phyloP scores from a whole-genome alignment of 2,888 invertebrate species.

The Caenorhabditis angaria region DNA sequence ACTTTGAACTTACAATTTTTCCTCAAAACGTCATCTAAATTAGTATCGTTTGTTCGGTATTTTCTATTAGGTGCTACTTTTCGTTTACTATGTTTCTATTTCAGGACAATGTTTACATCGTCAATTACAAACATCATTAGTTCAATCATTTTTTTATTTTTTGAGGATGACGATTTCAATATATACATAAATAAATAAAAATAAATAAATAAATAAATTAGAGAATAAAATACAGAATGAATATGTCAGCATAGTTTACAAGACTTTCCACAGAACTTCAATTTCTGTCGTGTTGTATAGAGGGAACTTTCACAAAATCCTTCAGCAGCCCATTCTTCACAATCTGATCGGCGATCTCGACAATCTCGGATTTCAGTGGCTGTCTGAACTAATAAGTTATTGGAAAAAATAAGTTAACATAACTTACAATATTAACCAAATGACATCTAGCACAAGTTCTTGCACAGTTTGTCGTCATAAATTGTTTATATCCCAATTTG shows the following conservation, averaged over 20 bases:
- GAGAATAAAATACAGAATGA: no score
- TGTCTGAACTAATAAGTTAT: slow-evolving; percentile 23
- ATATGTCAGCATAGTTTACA: slow-evolving; percentile 59
- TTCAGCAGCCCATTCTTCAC: slow-evolving; percentile 62
- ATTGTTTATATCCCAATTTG: slow-evolving; percentile 54
- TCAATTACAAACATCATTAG: no score
- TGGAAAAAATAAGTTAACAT: background rate
- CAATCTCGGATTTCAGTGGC: slow-evolving; percentile 48
- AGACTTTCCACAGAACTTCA: slow-evolving; percentile 62
- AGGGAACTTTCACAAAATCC: slow-evolving; percentile 62
- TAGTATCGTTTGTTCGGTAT: no score
- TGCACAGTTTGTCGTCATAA: slow-evolving; percentile 62
- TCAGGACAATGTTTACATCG: no score
- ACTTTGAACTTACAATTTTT: no score
- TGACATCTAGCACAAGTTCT: slow-evolving; percentile 62
- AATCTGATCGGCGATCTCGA: slow-evolving; percentile 59
- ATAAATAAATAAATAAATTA: background rate
- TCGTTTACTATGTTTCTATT: no score
- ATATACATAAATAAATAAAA: background rate
- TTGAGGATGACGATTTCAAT: no score
- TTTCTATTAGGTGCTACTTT: no score
- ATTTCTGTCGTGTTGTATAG: slow-evolving; percentile 60
- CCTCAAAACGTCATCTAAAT: no score
- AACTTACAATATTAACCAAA: slow-evolving; percentile 46
- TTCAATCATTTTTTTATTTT: no score